These are phyloP conservation scores for Oligia latruncula DNA, from an alignment of 2,888 invertebrate species.

Conservation along the genomic window DNA sequence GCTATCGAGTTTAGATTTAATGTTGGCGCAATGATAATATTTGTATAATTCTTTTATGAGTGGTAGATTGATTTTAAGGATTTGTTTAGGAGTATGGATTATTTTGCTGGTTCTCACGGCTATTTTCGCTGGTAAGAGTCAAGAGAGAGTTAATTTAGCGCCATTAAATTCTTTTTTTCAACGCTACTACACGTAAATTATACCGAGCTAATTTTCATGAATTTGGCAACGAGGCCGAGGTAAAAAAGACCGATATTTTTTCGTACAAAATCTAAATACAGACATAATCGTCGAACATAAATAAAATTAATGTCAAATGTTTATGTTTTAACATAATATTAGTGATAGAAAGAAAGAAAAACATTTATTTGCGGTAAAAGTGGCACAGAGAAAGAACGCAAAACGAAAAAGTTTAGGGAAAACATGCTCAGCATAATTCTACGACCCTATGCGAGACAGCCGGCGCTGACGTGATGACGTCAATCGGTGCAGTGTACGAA, in stretches of 20 bases:
- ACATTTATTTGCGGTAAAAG: too few relatives aligned
- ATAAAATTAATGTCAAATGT: not conserved
- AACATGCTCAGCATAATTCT: not conserved
- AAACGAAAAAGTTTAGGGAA: too few relatives aligned
- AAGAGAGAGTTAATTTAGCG: not conserved
- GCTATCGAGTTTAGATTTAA: conserved; percentile 68
- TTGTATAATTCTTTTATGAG: conserved; percentile 68
- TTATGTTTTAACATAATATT: not conserved
- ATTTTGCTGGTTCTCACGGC: conserved; percentile 42
- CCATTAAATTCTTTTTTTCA: not conserved
- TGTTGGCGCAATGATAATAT: conserved; percentile 73
- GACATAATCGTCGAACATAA: too few relatives aligned
- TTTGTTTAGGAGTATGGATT: conserved; percentile 21
- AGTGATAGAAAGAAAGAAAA: not conserved
- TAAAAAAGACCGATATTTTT: not conserved
- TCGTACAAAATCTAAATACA: not conserved
- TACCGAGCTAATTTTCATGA: not conserved
- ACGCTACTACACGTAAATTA: not conserved
- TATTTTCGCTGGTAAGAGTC: not conserved
- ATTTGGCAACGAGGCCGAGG: not conserved
- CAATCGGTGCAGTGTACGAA: not conserved
- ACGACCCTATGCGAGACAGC: not conserved
- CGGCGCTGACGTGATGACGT: not conserved
- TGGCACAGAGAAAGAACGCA: too few relatives aligned
- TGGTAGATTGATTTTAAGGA: conserved; percentile 46